phyloP scores from a whole-genome alignment of 1,140 invertebrate genomes.

The Drosophila lini region DNA sequence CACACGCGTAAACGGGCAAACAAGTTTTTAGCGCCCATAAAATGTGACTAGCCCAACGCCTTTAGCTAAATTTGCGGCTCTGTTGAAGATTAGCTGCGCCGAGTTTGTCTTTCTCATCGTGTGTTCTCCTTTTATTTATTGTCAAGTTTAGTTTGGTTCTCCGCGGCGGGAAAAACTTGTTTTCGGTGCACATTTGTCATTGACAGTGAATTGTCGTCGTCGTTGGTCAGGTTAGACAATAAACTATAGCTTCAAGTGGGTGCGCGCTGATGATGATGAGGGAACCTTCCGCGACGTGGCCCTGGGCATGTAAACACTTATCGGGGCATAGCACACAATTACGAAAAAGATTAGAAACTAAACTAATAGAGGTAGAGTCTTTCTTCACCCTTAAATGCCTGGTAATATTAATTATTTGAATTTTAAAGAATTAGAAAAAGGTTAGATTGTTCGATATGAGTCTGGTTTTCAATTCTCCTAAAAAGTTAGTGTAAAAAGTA shows the following conservation, averaged over 20 bases:
- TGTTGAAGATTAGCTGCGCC: conserved; percentile 30
- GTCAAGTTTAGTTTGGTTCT: conserved; percentile 13
- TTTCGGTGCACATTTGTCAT: conserved; percentile 43
- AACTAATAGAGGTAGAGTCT: neutral
- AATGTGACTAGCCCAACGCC: conserved; percentile 52
- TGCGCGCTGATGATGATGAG: conserved; percentile 3
- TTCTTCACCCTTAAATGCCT: conserved; percentile 5
- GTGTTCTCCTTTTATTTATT: conserved; percentile 8
- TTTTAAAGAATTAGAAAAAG: neutral
- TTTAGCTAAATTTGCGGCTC: conserved; percentile 18
- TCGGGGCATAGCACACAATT: conserved; percentile 14
- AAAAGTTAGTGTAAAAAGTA: no score
- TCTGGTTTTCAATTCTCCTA: no score
- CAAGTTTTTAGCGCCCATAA: conserved; percentile 56
- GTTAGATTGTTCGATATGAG: neutral
- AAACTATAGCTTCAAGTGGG: conserved; percentile 29
- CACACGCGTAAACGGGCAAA: conserved; percentile 37
- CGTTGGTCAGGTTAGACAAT: conserved; percentile 8
- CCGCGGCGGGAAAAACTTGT: conserved; percentile 22
- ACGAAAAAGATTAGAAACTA: conserved; percentile 17
- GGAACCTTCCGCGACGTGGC: conserved; percentile 33
- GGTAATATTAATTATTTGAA: neutral
- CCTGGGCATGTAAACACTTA: conserved; percentile 39
- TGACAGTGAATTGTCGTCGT: conserved; percentile 23
- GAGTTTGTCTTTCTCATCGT: conserved; percentile 9